Evolutionary conservation across 2,113 vertebrate species (phyloP).

Genomic region (Rhinolophus sinicus): DNA sequence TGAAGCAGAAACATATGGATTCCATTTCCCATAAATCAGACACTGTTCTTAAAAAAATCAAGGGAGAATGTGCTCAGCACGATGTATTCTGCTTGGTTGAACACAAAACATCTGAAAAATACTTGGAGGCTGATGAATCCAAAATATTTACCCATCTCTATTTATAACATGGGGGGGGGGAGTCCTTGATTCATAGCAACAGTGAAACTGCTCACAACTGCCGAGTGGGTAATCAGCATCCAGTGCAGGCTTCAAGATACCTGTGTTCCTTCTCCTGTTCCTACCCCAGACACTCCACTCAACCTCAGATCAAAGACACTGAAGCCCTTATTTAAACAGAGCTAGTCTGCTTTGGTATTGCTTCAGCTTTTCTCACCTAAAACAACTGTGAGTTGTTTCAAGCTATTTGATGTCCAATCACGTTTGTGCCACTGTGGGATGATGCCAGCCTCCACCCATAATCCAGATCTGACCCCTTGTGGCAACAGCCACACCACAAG

Average conservation of each 20-base stretch:
- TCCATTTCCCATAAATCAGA: conserved; percentile 70
- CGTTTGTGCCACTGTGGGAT: background rate
- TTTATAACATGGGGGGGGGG: conserved; percentile 35
- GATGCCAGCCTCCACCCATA: background rate
- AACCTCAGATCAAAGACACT: background rate
- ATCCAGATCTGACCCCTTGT: conserved; percentile 32
- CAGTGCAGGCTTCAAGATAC: background rate
- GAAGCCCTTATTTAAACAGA: background rate
- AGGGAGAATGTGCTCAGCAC: conserved; percentile 15
- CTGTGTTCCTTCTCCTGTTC: background rate
- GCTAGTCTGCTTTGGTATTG: background rate
- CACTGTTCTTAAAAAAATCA: conserved; percentile 24
- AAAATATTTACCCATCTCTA: conserved; percentile 71
- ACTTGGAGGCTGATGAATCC: conserved; percentile 68
- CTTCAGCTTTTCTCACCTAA: background rate
- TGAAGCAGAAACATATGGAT: conserved; percentile 78
- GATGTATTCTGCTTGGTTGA: conserved; percentile 53
- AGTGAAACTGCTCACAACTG: conserved; percentile 62
- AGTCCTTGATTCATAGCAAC: conserved; percentile 45
- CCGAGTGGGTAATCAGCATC: background rate
- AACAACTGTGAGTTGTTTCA: background rate
- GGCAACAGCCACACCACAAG: background rate
- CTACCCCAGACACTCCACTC: background rate
- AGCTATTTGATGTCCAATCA: background rate
- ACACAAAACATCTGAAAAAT: conserved; percentile 70